Percentiles rank a stretch among this genome's conserved stretches.
phyloP scores from a whole-genome alignment of 2,888 invertebrate genomes.

The Spialia ferax region DNA sequence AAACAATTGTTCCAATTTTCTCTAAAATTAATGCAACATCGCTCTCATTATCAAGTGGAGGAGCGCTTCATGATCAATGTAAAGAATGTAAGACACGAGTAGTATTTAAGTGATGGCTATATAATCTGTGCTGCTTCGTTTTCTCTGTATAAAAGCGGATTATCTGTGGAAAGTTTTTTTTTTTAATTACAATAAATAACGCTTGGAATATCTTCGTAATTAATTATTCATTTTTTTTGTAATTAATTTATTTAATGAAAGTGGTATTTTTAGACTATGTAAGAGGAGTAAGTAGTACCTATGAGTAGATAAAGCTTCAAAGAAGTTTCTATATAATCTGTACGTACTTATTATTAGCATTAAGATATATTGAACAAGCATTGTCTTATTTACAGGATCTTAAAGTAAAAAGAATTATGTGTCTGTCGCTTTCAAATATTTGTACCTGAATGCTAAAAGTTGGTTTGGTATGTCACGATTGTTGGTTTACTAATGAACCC shows the following conservation, averaged over 20 bases:
- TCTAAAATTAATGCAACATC: constrained; percentile 68
- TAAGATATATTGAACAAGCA: too few species aligned
- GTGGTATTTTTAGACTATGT: not conserved
- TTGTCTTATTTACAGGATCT: too few species aligned
- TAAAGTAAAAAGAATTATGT: not conserved
- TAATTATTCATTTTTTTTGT: not conserved
- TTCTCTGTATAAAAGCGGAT: constrained; percentile 1
- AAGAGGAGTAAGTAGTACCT: too few species aligned
- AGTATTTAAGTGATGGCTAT: not conserved
- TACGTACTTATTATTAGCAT: too few species aligned
- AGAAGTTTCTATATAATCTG: too few species aligned
- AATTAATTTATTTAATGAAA: not conserved
- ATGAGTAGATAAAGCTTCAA: too few species aligned
- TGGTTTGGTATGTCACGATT: not conserved
- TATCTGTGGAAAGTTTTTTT: constrained; percentile 2
- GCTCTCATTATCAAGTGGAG: constrained; percentile 63
- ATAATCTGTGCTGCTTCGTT: constrained; percentile 1
- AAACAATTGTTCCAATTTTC: constrained; percentile 72
- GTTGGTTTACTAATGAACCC: constrained; percentile 21
- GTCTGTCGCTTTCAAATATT: not conserved
- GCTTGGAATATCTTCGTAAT: not conserved
- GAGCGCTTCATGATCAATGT: constrained; percentile 49
- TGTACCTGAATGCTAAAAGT: not conserved
- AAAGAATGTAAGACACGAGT: constrained; percentile 4
- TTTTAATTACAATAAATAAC: not conserved